These are phyloP conservation scores for Pygocentrus nattereri DNA, from an alignment of 2,797 vertebrate species.

Conservation along the genomic window DNA sequence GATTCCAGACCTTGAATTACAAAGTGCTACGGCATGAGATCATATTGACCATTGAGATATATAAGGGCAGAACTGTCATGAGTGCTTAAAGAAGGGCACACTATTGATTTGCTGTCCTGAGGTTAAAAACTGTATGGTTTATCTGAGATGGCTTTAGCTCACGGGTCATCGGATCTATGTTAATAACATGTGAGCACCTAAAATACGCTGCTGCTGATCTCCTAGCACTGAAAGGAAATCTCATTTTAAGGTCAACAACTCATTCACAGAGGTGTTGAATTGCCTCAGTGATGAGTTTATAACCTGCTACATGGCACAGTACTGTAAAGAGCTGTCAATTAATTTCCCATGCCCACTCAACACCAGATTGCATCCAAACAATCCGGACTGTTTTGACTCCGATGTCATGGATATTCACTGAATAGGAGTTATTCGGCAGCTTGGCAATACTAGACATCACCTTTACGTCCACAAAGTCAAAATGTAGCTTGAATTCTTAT, in stretches of 20 bases:
- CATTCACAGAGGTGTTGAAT: constrained; percentile 13
- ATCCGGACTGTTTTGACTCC: neutral
- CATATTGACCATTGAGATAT: constrained; percentile 32
- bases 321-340: constrained; percentile 29
- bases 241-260: constrained; percentile 37
- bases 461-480: neutral
- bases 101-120: constrained; percentile 55
- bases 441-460: neutral
- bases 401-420: neutral
- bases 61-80: constrained; percentile 30
- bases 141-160: constrained; percentile 33
- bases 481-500: neutral
- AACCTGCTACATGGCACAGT: constrained; percentile 2
- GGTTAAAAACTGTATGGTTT: constrained; percentile 42
- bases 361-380: constrained; percentile 4
- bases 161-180: constrained; percentile 49
- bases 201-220: constrained; percentile 43
- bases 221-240: constrained; percentile 22
- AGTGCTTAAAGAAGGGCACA: constrained; percentile 20
- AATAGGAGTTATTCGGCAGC: neutral
- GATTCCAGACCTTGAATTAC: constrained; percentile 1
- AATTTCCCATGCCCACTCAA: neutral
- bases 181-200: constrained; percentile 33
- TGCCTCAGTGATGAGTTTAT: constrained; percentile 17
- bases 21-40: constrained; percentile 10